Percentiles rank a stretch among this genome's conserved stretches.
Conservation (phyloP, 2,888 invertebrate genomes). For the Liposcelis brunnea region DNA sequence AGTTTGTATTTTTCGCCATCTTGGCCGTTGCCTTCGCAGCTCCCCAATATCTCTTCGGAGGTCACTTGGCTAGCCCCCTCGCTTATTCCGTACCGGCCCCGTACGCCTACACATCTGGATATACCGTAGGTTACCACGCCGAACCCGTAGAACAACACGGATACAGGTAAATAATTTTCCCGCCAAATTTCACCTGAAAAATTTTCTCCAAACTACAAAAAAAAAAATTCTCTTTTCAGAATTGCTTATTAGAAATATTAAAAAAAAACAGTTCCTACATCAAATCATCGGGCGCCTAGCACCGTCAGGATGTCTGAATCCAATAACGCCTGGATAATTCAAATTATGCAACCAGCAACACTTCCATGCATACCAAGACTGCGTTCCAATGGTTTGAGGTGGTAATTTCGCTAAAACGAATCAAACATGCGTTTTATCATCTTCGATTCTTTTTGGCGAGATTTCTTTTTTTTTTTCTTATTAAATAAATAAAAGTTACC, state of each 20-base stretch:
- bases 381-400: no score
- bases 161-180: slow-evolving; percentile 17
- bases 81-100: slow-evolving; percentile 17
- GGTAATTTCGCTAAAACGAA: background rate
- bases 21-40: slow-evolving; percentile 14
- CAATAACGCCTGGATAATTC: no score
- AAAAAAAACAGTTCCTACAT: slow-evolving; percentile 12
- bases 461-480: no score
- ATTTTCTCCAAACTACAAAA: background rate
- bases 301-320: no score
- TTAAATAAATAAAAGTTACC: slow-evolving; percentile 7
- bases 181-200: background rate
- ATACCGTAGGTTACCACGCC: slow-evolving; percentile 19
- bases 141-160: slow-evolving; percentile 26
- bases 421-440: background rate
- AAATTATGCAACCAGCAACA: no score
- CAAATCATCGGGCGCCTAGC: no score
- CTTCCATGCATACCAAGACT: no score
- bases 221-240: slow-evolving; percentile 11
- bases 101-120: slow-evolving; percentile 19
- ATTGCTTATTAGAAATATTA: slow-evolving; percentile 21
- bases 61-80: slow-evolving; percentile 14
- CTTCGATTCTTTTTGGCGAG: slow-evolving; percentile 7
- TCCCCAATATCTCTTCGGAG: slow-evolving; percentile 9
- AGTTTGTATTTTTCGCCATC: slow-evolving; percentile 14